These are phyloP conservation scores for Triplophysa tibetana DNA, from an alignment of 2,113 vertebrate species.

Conservation along the genomic window DNA sequence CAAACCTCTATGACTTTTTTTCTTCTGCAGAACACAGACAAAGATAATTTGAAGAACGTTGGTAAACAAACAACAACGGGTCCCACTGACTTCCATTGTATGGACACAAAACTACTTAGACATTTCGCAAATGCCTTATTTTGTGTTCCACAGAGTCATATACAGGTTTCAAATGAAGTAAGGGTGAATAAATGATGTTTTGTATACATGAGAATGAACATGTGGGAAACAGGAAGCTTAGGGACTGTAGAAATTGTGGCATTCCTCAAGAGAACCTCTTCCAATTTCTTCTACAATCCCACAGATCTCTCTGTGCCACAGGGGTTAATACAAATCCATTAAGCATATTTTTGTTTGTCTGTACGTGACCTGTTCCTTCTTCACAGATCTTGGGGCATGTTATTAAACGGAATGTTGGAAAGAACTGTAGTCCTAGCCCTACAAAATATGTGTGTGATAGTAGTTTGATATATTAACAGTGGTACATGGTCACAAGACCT, in stretches of 20 bases:
- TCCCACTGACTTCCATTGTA: no score
- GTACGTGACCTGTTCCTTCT: constrained; percentile 38
- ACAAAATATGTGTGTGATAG: no score
- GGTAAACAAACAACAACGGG: no score
- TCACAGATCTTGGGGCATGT: not conserved
- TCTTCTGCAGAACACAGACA: no score
- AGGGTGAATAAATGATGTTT: not conserved
- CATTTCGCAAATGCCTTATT: no score
- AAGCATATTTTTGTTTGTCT: constrained; percentile 47
- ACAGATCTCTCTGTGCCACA: constrained; percentile 55
- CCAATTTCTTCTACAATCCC: constrained; percentile 41
- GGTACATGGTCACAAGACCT: no score
- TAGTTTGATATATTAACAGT: no score
- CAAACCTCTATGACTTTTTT: no score
- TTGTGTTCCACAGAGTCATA: no score
- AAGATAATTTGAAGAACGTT: no score
- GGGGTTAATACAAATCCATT: constrained; percentile 54
- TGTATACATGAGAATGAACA: constrained; percentile 1
- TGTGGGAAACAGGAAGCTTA: not conserved
- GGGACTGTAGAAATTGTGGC: constrained; percentile 10
- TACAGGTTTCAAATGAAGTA: no score
- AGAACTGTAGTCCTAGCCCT: not conserved
- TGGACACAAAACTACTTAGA: no score
- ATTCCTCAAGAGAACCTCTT: constrained; percentile 39
- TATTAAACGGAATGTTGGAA: not conserved